A percentile compares a stretch with the other conserved stretches of the same genome.
Conservation (phyloP, 2,113 vertebrate genomes). For the Rynchops niger region DNA sequence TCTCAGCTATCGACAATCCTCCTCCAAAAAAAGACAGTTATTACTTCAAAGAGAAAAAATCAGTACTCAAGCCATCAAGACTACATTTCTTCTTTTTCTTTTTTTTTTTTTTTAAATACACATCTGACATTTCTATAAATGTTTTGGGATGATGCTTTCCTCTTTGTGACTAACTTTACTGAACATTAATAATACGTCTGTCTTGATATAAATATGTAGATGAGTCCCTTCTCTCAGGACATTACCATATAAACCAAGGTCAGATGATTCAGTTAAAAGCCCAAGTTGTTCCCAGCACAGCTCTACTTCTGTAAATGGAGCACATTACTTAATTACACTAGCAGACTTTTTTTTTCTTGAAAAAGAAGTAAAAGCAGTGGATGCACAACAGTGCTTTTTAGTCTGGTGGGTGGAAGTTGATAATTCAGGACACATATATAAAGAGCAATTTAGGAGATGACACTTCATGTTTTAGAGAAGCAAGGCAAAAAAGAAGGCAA, state of each 20-base stretch:
- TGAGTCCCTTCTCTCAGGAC: background rate
- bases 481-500: background rate
- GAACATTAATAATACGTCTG: background rate
- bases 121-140: background rate
- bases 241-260: background rate
- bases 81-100: background rate
- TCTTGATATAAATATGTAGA: background rate
- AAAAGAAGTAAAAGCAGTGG: background rate
- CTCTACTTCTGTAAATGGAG: background rate
- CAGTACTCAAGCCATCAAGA: background rate
- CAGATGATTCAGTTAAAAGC: slow-evolving; percentile 19
- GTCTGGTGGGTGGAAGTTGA: background rate
- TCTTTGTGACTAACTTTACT: slow-evolving; percentile 4
- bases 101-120: background rate
- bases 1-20: background rate
- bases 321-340: slow-evolving; percentile 12
- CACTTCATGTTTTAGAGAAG: background rate
- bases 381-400: background rate
- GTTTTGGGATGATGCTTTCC: background rate
- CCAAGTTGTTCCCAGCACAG: background rate
- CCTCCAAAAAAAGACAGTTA: background rate
- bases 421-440: background rate
- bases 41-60: background rate
- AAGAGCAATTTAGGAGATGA: background rate
- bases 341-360: background rate